These are phyloP conservation scores for Sussaba pulchella DNA, from an alignment of 2,888 invertebrate species.

Conservation along the genomic window DNA sequence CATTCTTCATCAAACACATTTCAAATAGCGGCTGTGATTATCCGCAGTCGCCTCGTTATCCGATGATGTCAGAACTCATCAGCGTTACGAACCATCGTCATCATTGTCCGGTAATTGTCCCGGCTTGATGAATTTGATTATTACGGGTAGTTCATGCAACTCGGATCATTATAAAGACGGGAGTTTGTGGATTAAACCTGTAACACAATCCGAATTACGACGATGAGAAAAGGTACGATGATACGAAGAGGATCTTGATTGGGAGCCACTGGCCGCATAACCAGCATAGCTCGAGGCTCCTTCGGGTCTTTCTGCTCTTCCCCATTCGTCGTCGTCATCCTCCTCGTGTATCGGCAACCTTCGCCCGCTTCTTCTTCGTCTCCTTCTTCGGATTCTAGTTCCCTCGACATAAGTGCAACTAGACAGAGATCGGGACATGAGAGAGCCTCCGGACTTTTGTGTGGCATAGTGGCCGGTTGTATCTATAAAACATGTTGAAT, in stretches of 20 bases:
- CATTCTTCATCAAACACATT: background rate
- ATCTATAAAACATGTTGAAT: constrained; percentile 61
- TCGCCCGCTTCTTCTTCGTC: constrained; percentile 47
- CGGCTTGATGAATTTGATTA: background rate
- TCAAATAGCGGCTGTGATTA: background rate
- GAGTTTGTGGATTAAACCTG: background rate
- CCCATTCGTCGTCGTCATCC: constrained; percentile 50
- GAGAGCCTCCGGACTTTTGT: constrained; percentile 50
- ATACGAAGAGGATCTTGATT: constrained; percentile 50
- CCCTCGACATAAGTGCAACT: constrained; percentile 54
- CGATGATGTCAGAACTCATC: background rate
- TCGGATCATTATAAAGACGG: background rate
- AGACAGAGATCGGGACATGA: constrained; percentile 56
- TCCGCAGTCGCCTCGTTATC: background rate
- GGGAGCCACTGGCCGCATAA: constrained; percentile 77
- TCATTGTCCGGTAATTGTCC: background rate
- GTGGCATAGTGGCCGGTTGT: constrained; percentile 44
- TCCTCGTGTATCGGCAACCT: constrained; percentile 61
- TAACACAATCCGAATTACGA: background rate
- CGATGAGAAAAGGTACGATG: constrained; percentile 6
- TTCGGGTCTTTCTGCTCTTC: constrained; percentile 68
- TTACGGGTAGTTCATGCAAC: background rate
- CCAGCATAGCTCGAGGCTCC: constrained; percentile 74
- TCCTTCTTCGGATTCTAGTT: constrained; percentile 61
- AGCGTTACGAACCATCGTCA: too few relatives aligned